phyloP scores from a whole-genome alignment of 2,888 invertebrate species.

The Lasioglossum lativentre region DNA sequence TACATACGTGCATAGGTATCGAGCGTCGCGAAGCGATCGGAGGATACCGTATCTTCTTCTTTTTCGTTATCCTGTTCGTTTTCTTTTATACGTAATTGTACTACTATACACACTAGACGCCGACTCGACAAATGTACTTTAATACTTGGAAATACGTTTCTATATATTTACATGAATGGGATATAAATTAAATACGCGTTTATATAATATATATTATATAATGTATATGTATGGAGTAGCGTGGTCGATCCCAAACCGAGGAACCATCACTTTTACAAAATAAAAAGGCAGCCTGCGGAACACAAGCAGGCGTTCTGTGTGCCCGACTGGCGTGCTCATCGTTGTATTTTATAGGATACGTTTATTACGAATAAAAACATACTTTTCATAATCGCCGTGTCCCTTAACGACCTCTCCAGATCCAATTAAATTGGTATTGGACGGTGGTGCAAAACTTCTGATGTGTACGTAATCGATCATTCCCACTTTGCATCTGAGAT shows the following conservation, averaged over 20 bases:
- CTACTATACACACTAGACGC: constrained; percentile 31
- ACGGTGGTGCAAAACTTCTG: neutral
- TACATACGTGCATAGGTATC: neutral
- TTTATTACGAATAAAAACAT: constrained; percentile 76
- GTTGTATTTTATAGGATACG: constrained; percentile 66
- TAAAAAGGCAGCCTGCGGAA: neutral
- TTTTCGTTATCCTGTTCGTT: neutral
- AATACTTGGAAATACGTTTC: constrained; percentile 41
- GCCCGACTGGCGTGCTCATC: constrained; percentile 59
- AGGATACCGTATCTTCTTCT: neutral
- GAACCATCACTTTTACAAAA: constrained; percentile 55
- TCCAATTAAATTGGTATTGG: neutral
- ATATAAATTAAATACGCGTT: constrained; percentile 51
- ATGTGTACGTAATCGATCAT: neutral
- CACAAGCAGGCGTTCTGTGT: constrained; percentile 18
- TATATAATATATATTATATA: constrained; percentile 38
- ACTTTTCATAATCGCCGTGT: constrained; percentile 63
- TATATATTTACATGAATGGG: constrained; percentile 55
- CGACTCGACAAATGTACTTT: constrained; percentile 49
- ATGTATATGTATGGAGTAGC: constrained; percentile 15
- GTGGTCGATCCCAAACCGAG: constrained; percentile 35
- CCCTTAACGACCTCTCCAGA: neutral
- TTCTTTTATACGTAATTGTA: constrained; percentile 35
- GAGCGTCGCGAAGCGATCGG: neutral
- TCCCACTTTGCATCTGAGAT: neutral